Conservation (phyloP, 2,113 vertebrate species). For the Rhinolophus ferrumequinum region DNA sequence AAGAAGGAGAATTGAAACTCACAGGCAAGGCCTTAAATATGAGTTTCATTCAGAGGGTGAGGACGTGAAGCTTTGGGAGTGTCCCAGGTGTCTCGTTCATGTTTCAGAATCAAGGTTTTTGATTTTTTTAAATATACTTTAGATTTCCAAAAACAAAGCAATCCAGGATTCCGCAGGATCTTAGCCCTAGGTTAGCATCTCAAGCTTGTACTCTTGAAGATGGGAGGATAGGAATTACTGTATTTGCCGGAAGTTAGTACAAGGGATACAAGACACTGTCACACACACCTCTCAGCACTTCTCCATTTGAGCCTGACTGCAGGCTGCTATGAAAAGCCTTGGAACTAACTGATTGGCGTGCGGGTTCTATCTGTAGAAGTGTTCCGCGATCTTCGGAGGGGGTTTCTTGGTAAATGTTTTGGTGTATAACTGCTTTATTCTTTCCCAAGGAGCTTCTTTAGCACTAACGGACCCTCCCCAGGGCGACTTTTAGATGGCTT, state of each 20-base stretch:
- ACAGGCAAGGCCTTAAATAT: constrained; percentile 14
- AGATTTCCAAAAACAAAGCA: constrained; percentile 35
- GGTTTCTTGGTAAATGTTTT: background rate
- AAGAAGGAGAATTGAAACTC: background rate
- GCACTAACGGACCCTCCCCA: background rate
- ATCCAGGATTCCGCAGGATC: background rate
- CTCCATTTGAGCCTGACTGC: background rate
- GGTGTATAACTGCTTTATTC: background rate
- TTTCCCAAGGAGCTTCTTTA: background rate
- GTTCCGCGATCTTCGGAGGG: background rate
- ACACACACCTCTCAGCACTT: background rate
- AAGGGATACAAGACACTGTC: background rate
- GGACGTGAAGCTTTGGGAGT: background rate
- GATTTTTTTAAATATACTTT: background rate
- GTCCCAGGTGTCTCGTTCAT: background rate
- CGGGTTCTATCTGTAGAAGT: background rate
- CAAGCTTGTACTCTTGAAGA: background rate
- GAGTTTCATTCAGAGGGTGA: background rate
- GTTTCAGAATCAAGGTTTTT: constrained; percentile 25
- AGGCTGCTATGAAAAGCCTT: background rate
- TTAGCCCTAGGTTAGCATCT: background rate
- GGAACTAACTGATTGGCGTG: background rate
- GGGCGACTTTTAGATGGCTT: background rate
- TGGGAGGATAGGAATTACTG: constrained; percentile 1
- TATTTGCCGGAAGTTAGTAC: constrained; percentile 15